Evolutionary conservation across 1,140 invertebrate genomes (phyloP).

Genomic region (Samia ricini): DNA sequence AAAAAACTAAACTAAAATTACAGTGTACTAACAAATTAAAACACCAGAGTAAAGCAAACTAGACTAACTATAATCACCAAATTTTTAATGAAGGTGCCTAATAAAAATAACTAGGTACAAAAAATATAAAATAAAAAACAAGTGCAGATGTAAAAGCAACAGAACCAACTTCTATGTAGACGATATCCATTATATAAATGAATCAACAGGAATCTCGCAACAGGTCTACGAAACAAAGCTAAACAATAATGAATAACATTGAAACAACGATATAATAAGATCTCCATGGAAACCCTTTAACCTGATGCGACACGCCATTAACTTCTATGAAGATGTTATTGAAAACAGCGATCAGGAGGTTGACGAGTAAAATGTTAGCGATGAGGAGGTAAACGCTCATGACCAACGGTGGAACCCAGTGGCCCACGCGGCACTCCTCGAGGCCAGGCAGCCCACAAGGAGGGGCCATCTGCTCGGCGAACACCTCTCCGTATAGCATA

Average conservation of each 20-base stretch:
- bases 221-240: conserved; percentile 42
- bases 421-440: conserved; percentile 88
- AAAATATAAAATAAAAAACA: conserved; percentile 25
- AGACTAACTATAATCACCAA: too few species aligned
- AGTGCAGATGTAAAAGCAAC: background rate
- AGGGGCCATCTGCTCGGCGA: conserved; percentile 94
- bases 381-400: conserved; percentile 98
- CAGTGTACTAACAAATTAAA: too few species aligned
- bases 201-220: conserved; percentile 61
- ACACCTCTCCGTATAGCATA: conserved; percentile 99
- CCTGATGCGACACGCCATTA: conserved; percentile 95
- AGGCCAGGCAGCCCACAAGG: conserved; percentile 85
- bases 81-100: too few species aligned
- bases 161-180: conserved; percentile 13
- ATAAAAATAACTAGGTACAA: too few species aligned
- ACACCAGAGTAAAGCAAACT: too few species aligned
- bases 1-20: too few species aligned
- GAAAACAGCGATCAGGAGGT: conserved; percentile 98
- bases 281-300: conserved; percentile 32
- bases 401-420: conserved; percentile 95
- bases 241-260: conserved; percentile 25
- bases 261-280: conserved; percentile 36
- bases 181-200: conserved; percentile 11
- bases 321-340: conserved; percentile 99
- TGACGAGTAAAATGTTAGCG: conserved; percentile 97